phyloP scores from a whole-genome alignment of 2,113 vertebrate species.

The Oostethus manadensis region DNA sequence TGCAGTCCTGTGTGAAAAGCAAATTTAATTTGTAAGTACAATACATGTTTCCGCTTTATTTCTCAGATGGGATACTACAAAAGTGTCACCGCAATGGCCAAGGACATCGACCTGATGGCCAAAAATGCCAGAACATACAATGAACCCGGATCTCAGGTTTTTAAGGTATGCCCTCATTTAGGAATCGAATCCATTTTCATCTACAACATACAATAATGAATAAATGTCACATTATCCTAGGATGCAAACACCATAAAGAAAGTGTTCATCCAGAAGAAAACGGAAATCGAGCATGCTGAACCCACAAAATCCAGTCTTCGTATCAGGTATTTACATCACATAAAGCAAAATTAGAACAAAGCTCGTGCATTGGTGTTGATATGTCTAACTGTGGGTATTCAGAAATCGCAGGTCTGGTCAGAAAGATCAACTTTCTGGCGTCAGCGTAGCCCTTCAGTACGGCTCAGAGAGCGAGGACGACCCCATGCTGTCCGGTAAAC shows the following conservation, averaged over 20 bases:
- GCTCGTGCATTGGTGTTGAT: background rate
- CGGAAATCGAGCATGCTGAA: slow-evolving; percentile 93
- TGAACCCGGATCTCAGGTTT: slow-evolving; percentile 98
- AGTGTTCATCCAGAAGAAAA: slow-evolving; percentile 91
- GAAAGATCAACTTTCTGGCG: slow-evolving; percentile 88
- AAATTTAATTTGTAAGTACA: background rate
- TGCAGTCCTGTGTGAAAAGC: background rate
- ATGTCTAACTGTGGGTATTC: background rate
- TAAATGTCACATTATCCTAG: slow-evolving; percentile 64
- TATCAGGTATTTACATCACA: slow-evolving; percentile 75
- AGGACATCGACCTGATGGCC: slow-evolving; percentile 93
- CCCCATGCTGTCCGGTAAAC: slow-evolving; percentile 85
- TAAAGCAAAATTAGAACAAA: too few species aligned
- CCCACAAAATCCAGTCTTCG: slow-evolving; percentile 92
- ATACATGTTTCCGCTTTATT: slow-evolving; percentile 6
- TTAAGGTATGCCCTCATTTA: slow-evolving; percentile 78
- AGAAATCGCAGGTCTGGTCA: slow-evolving; percentile 96
- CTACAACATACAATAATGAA: background rate
- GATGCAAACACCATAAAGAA: slow-evolving; percentile 99
- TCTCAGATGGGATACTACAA: slow-evolving; percentile 88
- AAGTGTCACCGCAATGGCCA: slow-evolving; percentile 91
- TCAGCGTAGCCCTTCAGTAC: slow-evolving; percentile 87
- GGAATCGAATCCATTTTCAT: background rate
- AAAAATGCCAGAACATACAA: slow-evolving; percentile 99
- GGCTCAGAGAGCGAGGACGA: slow-evolving; percentile 98